Evolutionary conservation across 2,113 vertebrate species (phyloP), one percentile per base, ranked within the genome.

Genomic region (Corydoras maculifer): DNA sequence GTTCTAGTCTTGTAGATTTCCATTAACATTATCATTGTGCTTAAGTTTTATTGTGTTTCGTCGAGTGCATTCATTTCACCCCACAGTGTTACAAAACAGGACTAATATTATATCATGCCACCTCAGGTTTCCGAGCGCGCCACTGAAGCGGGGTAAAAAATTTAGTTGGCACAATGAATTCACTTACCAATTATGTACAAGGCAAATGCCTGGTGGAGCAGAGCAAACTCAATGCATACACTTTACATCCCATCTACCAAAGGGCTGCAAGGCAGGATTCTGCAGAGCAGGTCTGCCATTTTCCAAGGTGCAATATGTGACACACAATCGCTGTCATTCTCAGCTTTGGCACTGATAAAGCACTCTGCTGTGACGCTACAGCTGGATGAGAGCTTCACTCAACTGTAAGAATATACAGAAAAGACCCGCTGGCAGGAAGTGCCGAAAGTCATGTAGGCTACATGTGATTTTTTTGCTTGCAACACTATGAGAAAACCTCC

Each of bases 151-250:
- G 68, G 62, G 59, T 57, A 68, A 55, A 55, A 67, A 32, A 69
- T 69, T 51, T 62, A 57, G 54, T 64, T 10, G 49, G 51, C 67
- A 6, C 14, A 48, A 49, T 12, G 59, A 60, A 77, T 69, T 66
- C 68, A 62, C n/a, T 14, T 18, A 48, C 25, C 58, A 62, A 61
- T 79, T 71, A 71, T 69, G 68, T 55, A 59, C 73, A 58, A 79
- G 61, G 59, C 5, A 49, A 65, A 74, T 31, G 70, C 60, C 70
- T 70, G 72, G 62, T 61, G 57, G 69, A 75, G 73, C 59, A 68
- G 12, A 66, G 50, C 60, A 58, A 65, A 69, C 64, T 57, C 69
- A 51, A 51, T 59, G 66, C 73, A 69, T 65, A 76, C 18, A 51
- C 43, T 77, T 73, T 73, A 62, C 62, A 77, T 75, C 53, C 61